These are phyloP conservation scores for Gastrophryne carolinensis DNA, from an alignment of 2,797 vertebrate genomes.

Conservation along the genomic window DNA sequence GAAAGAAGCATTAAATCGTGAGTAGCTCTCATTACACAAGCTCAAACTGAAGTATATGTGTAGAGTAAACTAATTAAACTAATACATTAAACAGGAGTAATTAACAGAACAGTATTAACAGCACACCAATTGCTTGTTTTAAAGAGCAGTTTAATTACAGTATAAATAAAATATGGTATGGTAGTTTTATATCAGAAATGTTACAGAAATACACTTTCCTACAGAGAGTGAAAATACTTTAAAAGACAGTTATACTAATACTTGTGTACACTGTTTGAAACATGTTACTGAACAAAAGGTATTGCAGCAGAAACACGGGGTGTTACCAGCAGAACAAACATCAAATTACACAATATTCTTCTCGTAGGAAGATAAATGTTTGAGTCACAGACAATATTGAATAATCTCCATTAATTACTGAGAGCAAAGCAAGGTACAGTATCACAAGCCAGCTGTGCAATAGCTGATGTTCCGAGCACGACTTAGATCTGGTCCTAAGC, in stretches of 20 bases:
- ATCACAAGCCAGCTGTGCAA: neutral
- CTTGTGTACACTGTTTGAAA: constrained; percentile 76
- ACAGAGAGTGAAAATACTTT: constrained; percentile 75
- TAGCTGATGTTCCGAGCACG: neutral
- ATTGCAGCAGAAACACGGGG: constrained; percentile 69
- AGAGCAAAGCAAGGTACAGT: constrained; percentile 18
- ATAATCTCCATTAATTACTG: constrained; percentile 45
- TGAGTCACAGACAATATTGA: constrained; percentile 76
- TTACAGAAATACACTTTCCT: constrained; percentile 75
- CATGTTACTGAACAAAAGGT: constrained; percentile 73
- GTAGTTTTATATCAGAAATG: constrained; percentile 72
- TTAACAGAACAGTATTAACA: too few species aligned
- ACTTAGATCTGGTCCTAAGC: constrained; percentile 6
- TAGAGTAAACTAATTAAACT: too few species aligned
- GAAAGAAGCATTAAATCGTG: too few species aligned
- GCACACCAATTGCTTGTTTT: constrained; percentile 60
- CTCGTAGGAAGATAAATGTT: constrained; percentile 76
- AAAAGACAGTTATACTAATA: constrained; percentile 75
- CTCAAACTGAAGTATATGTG: too few species aligned
- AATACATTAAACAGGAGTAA: too few species aligned
- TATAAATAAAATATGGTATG: constrained; percentile 75
- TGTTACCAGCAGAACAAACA: constrained; percentile 77
- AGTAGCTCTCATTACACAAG: too few species aligned
- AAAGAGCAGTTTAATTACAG: constrained; percentile 78
- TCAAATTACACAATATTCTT: constrained; percentile 77